These are phyloP conservation scores for Podarcis raffonei DNA, from an alignment of 2,113 vertebrate genomes.

Conservation along the genomic window DNA sequence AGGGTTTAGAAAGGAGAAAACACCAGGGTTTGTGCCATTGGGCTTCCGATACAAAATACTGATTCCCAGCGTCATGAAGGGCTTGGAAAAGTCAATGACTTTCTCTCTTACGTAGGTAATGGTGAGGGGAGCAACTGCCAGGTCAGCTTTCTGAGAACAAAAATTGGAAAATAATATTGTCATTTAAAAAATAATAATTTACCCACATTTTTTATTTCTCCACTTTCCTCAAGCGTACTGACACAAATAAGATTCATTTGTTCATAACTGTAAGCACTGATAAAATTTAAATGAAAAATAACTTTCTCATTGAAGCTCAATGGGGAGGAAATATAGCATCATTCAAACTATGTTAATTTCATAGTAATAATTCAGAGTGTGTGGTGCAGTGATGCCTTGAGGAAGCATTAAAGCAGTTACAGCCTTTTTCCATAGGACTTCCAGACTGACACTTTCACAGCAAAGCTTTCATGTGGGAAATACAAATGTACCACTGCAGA, in stretches of 20 bases:
- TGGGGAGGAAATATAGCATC: background rate
- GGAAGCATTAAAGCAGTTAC: accelerated
- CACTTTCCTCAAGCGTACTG: background rate
- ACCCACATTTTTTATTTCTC: accelerated
- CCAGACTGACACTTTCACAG: background rate
- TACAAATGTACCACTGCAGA: background rate
- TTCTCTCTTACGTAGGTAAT: slow-evolving; percentile 98
- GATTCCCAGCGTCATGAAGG: slow-evolving; percentile 98
- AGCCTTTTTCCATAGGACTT: background rate
- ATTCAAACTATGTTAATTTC: background rate
- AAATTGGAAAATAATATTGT: slow-evolving; percentile 30
- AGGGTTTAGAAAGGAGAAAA: slow-evolving; percentile 96
- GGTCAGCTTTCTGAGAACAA: slow-evolving; percentile 90
- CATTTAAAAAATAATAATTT: background rate
- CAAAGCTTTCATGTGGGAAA: background rate
- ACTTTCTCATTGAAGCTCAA: background rate
- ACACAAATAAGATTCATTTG: background rate
- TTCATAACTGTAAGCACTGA: background rate
- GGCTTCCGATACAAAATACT: slow-evolving; percentile 97
- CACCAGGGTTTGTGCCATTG: slow-evolving; percentile 95
- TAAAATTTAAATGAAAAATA: background rate
- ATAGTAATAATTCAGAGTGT: background rate
- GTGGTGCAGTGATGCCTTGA: background rate
- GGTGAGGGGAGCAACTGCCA: slow-evolving; percentile 95
- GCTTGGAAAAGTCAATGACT: slow-evolving; percentile 98